Evolutionary conservation across 2,888 invertebrate genomes (phyloP).

Genomic region (Petrophora chlorosata): DNA sequence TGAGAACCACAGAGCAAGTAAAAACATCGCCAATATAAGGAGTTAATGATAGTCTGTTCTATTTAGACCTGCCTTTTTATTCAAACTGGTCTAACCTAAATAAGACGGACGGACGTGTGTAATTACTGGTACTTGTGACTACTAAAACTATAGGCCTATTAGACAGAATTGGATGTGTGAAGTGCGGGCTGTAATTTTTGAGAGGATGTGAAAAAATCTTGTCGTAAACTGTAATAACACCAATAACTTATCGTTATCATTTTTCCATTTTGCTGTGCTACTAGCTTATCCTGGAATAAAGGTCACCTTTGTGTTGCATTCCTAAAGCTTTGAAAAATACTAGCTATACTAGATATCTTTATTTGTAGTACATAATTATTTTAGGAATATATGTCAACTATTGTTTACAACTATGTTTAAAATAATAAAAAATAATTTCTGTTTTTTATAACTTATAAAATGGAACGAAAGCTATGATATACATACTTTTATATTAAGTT

Average conservation of each 20-base stretch:
- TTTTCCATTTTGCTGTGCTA: background rate
- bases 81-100: constrained; percentile 41
- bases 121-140: constrained; percentile 37
- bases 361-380: too few relatives aligned
- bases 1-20: constrained; percentile 52
- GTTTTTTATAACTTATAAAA: too few relatives aligned
- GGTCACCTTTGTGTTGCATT: too few relatives aligned
- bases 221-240: background rate
- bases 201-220: constrained; percentile 14
- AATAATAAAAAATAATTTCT: too few relatives aligned
- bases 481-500: too few relatives aligned
- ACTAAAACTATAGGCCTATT: constrained; percentile 16
- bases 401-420: too few relatives aligned
- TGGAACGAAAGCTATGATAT: too few relatives aligned
- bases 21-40: constrained; percentile 62
- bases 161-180: constrained; percentile 14
- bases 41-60: constrained; percentile 59
- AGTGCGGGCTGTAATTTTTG: constrained; percentile 6
- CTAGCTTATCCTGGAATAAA: too few relatives aligned
- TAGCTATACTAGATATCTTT: too few relatives aligned
- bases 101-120: constrained; percentile 53
- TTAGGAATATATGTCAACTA: too few relatives aligned
- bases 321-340: too few relatives aligned
- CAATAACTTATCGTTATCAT: background rate
- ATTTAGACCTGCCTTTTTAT: constrained; percentile 33